Base-by-base conservation (phyloP, 23 tunicate genomes). In the Halocynthia aurantium region DNA sequence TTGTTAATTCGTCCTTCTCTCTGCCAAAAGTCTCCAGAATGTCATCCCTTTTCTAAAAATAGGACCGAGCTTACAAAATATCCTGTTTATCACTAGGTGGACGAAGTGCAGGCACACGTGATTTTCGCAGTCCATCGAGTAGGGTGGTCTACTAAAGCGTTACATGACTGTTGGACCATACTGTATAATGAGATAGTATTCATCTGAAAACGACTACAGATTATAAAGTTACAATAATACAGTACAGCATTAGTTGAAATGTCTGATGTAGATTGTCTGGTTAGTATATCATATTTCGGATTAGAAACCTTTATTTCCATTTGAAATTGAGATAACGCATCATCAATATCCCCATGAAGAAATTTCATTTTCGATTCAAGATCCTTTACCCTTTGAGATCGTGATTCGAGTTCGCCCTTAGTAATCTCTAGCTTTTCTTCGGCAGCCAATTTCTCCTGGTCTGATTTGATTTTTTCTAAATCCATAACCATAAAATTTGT, bases 31-130 rank as follows among this genome's bases (percentile, higher is more conserved):
- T 20, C 31, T 65, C 19, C 0, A 65, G 5, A 65, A 65, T 20
- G 15, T 65, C 70, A 65, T 65, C 70, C 70, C 70, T 40, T 15
- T 15, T 65, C 70, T 65, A 15, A 8, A 15, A 65, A 15, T 20
- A 65, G 70, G 15, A 58, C 15, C 4, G 17, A 4, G 17, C 15
- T 58, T 58, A 58, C 63, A 13, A 1, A 58, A 58, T 58, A 58
- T 58, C 17, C 63, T 31, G 4, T 31, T 0, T 31, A 31, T 31
- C 44, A 31, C n/a, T n/a, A 4, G 44, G 1, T 31, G 44, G 44
- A 31, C 44, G 2, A 31, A 4, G 44, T 31, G 44, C 44, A 31
- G 4, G 44, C 44, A 31, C 44, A 31, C 44, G 4, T 31, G 44
- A 31, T 31, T 31, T 31, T 4, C 4, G 44, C 44, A 31, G 44